Percentiles rank a stretch among this genome's conserved stretches.
phyloP scores from a whole-genome alignment of 2,797 vertebrate species.

The Enoplosus armatus region DNA sequence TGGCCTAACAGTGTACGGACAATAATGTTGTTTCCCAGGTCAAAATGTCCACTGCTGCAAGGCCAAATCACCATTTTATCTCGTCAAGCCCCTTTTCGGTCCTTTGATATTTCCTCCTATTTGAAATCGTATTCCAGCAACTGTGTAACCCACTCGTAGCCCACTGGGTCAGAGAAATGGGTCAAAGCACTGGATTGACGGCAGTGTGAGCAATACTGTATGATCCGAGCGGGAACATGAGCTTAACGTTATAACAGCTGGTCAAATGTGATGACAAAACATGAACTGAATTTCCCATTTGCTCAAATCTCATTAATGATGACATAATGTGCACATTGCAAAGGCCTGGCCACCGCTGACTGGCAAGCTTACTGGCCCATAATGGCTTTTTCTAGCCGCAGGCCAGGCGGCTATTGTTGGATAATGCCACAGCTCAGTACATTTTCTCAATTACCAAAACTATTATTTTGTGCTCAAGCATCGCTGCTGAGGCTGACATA shows the following conservation, averaged over 20 bases:
- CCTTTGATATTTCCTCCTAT: constrained; percentile 15
- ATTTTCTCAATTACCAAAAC: constrained; percentile 19
- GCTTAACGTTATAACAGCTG: constrained; percentile 57
- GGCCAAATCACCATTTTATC: constrained; percentile 20
- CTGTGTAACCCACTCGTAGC: constrained; percentile 6
- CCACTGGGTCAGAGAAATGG: constrained; percentile 49
- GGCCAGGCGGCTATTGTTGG: constrained; percentile 36
- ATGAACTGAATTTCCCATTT: constrained; percentile 48
- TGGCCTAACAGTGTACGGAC: background rate
- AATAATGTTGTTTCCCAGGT: constrained; percentile 28
- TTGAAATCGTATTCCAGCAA: constrained; percentile 23
- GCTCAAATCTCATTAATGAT: constrained; percentile 56
- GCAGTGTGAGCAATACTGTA: constrained; percentile 15
- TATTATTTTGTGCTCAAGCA: constrained; percentile 23
- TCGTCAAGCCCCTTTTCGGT: constrained; percentile 30
- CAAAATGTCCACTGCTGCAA: constrained; percentile 6
- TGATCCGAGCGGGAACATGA: constrained; percentile 28
- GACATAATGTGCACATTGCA: constrained; percentile 50
- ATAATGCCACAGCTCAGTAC: constrained; percentile 32
- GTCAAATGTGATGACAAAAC: constrained; percentile 59
- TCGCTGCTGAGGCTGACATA: background rate
- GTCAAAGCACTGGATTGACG: constrained; percentile 39
- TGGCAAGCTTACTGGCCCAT: constrained; percentile 29
- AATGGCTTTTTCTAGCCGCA: constrained; percentile 50
- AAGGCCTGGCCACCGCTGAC: constrained; percentile 29